Percentiles rank a stretch among this genome's conserved stretches.
Evolutionary conservation across 2,113 vertebrate genomes (phyloP).

Genomic region (Tricholaema leucomelas): DNA sequence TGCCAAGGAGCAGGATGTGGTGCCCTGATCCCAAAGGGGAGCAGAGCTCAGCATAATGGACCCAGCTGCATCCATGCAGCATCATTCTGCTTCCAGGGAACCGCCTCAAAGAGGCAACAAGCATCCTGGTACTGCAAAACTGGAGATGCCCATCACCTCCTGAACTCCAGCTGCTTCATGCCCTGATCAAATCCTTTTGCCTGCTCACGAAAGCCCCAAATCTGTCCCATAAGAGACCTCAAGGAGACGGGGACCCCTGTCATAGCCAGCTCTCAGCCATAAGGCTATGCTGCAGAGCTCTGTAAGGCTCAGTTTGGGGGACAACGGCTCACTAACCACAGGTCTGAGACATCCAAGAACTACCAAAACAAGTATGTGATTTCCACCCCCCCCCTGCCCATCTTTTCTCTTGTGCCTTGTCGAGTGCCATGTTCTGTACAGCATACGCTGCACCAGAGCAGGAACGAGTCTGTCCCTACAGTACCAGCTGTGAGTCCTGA

Average conservation of each 20-base stretch:
- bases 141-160: neutral
- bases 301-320: neutral
- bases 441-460: neutral
- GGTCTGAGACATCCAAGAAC: neutral
- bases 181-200: neutral
- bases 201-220: neutral
- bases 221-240: neutral
- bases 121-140: neutral
- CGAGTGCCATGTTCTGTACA: neutral
- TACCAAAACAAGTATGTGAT: neutral
- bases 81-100: neutral
- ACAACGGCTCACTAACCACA: neutral
- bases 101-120: neutral
- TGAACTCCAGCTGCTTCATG: neutral
- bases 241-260: accelerated
- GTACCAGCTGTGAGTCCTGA: accelerated
- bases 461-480: neutral
- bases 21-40: neutral
- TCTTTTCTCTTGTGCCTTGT: neutral
- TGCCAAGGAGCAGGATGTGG: accelerated
- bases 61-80: no score
- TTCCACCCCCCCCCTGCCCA: no score
- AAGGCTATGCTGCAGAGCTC: neutral
- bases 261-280: neutral
- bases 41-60: neutral